Conservation (phyloP, 2,113 vertebrate genomes). For the Orycteropus afer region DNA sequence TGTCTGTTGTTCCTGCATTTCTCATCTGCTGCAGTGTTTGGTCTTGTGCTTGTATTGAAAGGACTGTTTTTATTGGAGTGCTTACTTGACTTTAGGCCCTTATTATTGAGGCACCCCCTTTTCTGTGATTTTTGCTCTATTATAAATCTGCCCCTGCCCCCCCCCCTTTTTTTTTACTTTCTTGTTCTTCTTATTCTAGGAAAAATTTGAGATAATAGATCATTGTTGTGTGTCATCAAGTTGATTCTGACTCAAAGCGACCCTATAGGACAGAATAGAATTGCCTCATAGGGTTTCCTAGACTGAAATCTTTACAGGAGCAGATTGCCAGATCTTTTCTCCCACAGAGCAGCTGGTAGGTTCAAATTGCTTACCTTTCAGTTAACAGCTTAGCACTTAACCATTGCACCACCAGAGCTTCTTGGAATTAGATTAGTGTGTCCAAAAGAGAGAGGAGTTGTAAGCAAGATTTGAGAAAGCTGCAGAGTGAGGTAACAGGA, state of each 20-base stretch:
- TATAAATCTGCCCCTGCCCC: background rate
- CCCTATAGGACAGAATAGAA: background rate
- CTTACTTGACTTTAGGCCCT: background rate
- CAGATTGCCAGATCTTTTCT: background rate
- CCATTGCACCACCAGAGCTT: background rate
- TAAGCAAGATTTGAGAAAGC: constrained; percentile 30
- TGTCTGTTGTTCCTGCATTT: background rate
- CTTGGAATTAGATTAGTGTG: background rate
- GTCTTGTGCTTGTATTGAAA: background rate
- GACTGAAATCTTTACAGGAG: background rate
- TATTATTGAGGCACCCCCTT: background rate
- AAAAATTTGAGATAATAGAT: constrained; percentile 33
- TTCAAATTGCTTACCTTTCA: background rate
- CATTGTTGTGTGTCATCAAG: background rate
- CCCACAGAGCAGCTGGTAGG: background rate
- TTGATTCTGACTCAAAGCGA: background rate
- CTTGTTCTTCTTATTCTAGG: background rate
- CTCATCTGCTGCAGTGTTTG: background rate
- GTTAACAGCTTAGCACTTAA: background rate
- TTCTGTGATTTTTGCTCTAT: background rate
- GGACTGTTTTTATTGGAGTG: background rate
- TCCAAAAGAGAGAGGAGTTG: background rate
- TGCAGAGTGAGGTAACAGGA: background rate
- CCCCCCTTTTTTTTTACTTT: background rate
- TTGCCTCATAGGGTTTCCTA: background rate